Base-by-base conservation (phyloP, 2,113 vertebrate species). In the Solenodon paradoxus region DNA sequence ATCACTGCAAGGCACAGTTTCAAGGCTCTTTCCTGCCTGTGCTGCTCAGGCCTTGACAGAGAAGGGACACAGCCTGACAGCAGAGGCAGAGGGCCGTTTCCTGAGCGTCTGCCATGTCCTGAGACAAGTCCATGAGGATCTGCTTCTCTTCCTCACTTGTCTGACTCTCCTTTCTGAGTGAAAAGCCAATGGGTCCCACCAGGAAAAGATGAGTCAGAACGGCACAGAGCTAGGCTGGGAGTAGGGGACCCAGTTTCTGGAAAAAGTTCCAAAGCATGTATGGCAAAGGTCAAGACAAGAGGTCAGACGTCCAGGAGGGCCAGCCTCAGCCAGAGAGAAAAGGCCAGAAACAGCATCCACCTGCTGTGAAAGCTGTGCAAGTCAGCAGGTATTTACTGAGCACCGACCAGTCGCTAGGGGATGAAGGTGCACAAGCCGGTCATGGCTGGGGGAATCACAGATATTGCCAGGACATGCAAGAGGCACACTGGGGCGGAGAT, bases 391-490 rank as follows among this genome's bases (percentile, higher is more conserved):
- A 4, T 28, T 81, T 45, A 61, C 0, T 42, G 68, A 90, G 59
- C 22, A 38, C 35, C 55, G 53, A 20, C 30, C n/a, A n/a, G 38
- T n/a, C 49, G 30, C 13, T 22, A n/a, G 11, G 53, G 68, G 51
- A n/a, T 32, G 26, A 35, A 55, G 30, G n/a, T 9, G 59, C 57
- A 20, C 5, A 15, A 40, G 55, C 22, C 51, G 57, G 16, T 40
- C 40, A 19, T 0, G 5, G 63, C 0, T 53, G 40, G 40, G 30
- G 9, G 9, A 9, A 15, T 40, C n/a, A 40, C 0, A 55, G 40
- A 79, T 10, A 74, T 8, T n/a, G 20, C 16, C 63, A 13, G 35
- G 59, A 9, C 10, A 15, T 5, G 4, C 30, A n/a, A 59, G 47
- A 30, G 16, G 9, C 42, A 42, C 6, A 35, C 0, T 32, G 59